Percentiles rank a stretch among this genome's conserved stretches.
Evolutionary conservation across 2,888 invertebrate species (phyloP).

Genomic region (Azorinus chamasolen): DNA sequence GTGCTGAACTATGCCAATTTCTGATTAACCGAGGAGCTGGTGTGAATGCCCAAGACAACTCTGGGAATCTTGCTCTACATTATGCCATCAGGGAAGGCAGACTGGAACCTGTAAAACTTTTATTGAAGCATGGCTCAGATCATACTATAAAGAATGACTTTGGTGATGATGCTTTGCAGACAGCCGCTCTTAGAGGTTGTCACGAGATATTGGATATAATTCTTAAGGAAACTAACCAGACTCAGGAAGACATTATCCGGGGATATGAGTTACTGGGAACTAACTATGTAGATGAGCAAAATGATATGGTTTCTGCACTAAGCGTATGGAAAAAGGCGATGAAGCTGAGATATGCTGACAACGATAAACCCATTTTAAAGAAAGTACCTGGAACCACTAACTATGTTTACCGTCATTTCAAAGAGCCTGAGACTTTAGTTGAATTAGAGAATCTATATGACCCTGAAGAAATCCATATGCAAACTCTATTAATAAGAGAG

Average conservation of each 20-base stretch:
- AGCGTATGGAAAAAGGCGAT: constrained; percentile 92
- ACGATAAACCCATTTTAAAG: constrained; percentile 61
- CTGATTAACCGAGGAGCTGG: constrained; percentile 93
- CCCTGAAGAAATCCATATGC: constrained; percentile 87
- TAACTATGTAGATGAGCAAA: constrained; percentile 95
- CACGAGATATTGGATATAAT: constrained; percentile 88
- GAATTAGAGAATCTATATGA: constrained; percentile 69
- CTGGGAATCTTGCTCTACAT: constrained; percentile 96
- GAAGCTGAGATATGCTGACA: constrained; percentile 88
- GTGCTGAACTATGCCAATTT: constrained; percentile 92
- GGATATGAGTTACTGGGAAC: constrained; percentile 95
- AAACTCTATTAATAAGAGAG: constrained; percentile 95
- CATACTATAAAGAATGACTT: constrained; percentile 91
- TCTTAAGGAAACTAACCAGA: constrained; percentile 89
- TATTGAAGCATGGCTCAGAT: constrained; percentile 93
- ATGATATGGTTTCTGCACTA: constrained; percentile 88
- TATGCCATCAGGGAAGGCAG: constrained; percentile 93
- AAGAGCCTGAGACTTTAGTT: constrained; percentile 70
- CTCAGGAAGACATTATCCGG: constrained; percentile 91
- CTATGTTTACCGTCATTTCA: constrained; percentile 67
- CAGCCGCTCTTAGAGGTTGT: constrained; percentile 92
- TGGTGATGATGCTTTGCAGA: constrained; percentile 96
- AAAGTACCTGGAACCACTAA: constrained; percentile 56
- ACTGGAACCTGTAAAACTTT: constrained; percentile 93
- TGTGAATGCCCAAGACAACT: constrained; percentile 95